Conservation (phyloP, 2,797 vertebrate genomes). For the Pagetopsis macropterus region DNA sequence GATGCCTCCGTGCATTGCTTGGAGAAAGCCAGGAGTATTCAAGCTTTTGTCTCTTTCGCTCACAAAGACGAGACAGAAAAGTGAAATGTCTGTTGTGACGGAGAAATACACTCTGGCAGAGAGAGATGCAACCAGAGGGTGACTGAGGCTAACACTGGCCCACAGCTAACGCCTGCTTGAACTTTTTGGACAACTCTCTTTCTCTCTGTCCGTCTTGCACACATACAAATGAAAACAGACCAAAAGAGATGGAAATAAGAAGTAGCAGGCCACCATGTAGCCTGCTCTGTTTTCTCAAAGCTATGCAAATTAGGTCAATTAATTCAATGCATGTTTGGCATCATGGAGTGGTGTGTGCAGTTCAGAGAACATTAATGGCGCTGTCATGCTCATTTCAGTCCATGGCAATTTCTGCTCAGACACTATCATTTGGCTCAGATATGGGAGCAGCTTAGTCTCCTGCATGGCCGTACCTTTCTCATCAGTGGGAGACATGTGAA, state of each 20-base stretch:
- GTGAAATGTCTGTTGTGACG: slow-evolving; percentile 62
- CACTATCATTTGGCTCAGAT: slow-evolving; percentile 42
- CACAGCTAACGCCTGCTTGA: slow-evolving; percentile 55
- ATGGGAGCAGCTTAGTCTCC: slow-evolving; percentile 7
- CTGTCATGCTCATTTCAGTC: slow-evolving; percentile 53
- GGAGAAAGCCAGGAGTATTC: slow-evolving; percentile 42
- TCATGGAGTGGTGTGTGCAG: slow-evolving; percentile 55
- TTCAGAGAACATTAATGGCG: slow-evolving; percentile 55
- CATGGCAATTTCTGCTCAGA: slow-evolving; percentile 39
- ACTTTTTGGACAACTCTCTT: slow-evolving; percentile 40
- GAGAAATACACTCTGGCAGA: slow-evolving; percentile 57
- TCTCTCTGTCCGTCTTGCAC: slow-evolving; percentile 12
- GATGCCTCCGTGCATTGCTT: slow-evolving; percentile 33
- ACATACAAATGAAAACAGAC: not conserved
- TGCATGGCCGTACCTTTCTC: slow-evolving; percentile 38
- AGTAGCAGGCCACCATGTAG: slow-evolving; percentile 45
- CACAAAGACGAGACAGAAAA: slow-evolving; percentile 44
- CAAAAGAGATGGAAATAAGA: slow-evolving; percentile 36
- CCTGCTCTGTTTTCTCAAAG: slow-evolving; percentile 45
- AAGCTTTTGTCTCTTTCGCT: slow-evolving; percentile 59
- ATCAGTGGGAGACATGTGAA: slow-evolving; percentile 51
- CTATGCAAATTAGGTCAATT: slow-evolving; percentile 66
- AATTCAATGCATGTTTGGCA: slow-evolving; percentile 65
- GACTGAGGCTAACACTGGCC: slow-evolving; percentile 69
- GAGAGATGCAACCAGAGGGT: slow-evolving; percentile 58